Conservation (phyloP, 2,888 invertebrate genomes). For the Malachius bipustulatus region DNA sequence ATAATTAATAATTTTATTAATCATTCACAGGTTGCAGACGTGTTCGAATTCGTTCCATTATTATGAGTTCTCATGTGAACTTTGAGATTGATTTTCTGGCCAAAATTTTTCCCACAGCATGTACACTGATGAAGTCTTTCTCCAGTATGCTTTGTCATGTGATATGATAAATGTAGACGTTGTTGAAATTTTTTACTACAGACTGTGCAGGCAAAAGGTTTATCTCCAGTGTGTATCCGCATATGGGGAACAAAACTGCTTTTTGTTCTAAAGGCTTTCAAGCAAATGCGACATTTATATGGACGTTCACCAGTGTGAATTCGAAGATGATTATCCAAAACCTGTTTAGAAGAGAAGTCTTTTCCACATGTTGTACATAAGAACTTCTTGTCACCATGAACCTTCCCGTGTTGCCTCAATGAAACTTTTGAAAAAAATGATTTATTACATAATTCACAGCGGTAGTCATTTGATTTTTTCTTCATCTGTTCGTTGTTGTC, state of each 20-base stretch:
- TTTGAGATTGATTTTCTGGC: constrained; percentile 27
- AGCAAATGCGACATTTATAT: constrained; percentile 27
- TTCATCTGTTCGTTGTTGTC: too few species aligned
- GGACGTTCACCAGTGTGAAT: constrained; percentile 25
- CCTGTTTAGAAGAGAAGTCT: constrained; percentile 27
- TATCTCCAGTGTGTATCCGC: constrained; percentile 25
- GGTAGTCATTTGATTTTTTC: too few species aligned
- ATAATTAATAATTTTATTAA: too few species aligned
- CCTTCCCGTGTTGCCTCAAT: too few species aligned
- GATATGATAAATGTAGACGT: constrained; percentile 25
- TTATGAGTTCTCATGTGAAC: constrained; percentile 28
- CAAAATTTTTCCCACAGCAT: constrained; percentile 24
- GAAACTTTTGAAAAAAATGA: too few species aligned
- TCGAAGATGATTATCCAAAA: constrained; percentile 12
- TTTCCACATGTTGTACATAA: constrained; percentile 24
- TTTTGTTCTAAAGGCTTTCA: constrained; percentile 27
- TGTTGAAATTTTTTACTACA: constrained; percentile 28
- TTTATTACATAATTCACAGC: too few species aligned
- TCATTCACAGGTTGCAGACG: too few species aligned
- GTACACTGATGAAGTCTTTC: constrained; percentile 27
- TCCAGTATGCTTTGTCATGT: constrained; percentile 27
- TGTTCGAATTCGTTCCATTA: too few species aligned
- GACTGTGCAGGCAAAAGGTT: constrained; percentile 25
- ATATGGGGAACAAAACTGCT: constrained; percentile 27
- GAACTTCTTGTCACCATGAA: too few species aligned